phyloP scores from a whole-genome alignment of 2,888 invertebrate genomes.

The Phengaris arion region DNA sequence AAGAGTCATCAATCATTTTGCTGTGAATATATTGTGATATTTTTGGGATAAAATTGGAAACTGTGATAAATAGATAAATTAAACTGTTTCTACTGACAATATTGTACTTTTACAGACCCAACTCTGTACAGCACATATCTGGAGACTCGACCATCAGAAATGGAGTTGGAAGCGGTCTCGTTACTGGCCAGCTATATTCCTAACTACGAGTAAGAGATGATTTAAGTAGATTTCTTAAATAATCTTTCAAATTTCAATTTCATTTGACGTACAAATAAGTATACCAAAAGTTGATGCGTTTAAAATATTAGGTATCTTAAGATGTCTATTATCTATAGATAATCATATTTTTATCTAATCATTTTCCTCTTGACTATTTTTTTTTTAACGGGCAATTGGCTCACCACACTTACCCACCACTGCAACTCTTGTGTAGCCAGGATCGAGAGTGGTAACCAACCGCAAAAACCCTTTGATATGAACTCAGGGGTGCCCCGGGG shows the following conservation, averaged over 20 bases:
- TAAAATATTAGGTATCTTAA: background rate
- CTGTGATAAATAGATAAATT: background rate
- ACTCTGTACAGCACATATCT: conserved; percentile 82
- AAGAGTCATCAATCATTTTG: too few species aligned
- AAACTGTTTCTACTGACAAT: background rate
- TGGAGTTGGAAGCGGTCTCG: conserved; percentile 84
- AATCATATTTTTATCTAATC: background rate
- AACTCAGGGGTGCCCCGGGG: too few species aligned
- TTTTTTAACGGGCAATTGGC: too few species aligned
- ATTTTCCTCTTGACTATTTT: background rate
- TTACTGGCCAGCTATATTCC: conserved; percentile 42
- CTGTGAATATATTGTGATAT: too few species aligned
- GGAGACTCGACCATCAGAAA: conserved; percentile 80
- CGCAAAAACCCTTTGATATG: too few species aligned
- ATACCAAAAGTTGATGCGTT: background rate
- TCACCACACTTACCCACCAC: too few species aligned
- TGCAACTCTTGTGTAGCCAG: too few species aligned
- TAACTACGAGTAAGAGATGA: conserved; percentile 41
- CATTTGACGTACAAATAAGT: background rate
- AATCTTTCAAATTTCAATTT: background rate
- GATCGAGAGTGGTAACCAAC: too few species aligned
- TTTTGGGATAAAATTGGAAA: too few species aligned
- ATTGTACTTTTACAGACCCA: conserved; percentile 59
- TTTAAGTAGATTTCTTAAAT: background rate
- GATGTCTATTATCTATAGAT: background rate